phyloP scores from a whole-genome alignment of 2,888 invertebrate genomes.

The Perithous albicinctus region DNA sequence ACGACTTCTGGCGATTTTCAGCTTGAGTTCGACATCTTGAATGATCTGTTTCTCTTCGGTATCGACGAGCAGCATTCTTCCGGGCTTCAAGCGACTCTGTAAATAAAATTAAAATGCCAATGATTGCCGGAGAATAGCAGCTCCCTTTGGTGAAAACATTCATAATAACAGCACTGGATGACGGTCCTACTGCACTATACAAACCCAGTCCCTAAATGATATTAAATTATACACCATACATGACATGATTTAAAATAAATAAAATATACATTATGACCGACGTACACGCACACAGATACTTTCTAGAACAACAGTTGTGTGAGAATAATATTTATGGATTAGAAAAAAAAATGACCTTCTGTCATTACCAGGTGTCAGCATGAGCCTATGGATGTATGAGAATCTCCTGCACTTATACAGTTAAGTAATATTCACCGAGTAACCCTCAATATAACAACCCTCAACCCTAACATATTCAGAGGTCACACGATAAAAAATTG shows the following conservation, averaged over 20 bases:
- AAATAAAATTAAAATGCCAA: conserved; percentile 80
- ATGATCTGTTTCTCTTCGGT: conserved; percentile 95
- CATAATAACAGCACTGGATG: conserved; percentile 80
- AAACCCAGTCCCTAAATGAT: conserved; percentile 82
- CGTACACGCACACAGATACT: conserved; percentile 61
- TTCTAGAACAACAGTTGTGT: conserved; percentile 71
- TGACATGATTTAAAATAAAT: conserved; percentile 81
- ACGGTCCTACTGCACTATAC: conserved; percentile 82
- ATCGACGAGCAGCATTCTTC: conserved; percentile 98
- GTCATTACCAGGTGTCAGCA: conserved; percentile 66
- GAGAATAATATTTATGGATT: conserved; percentile 64
- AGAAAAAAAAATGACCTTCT: conserved; percentile 70
- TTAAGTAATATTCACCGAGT: conserved; percentile 23
- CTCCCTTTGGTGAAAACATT: conserved; percentile 73
- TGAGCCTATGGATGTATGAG: conserved; percentile 45
- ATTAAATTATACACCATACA: conserved; percentile 79
- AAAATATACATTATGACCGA: conserved; percentile 79
- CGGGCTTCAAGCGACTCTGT: conserved; percentile 98
- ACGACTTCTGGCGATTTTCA: conserved; percentile 93
- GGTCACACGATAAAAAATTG: too few relatives aligned
- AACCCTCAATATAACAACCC: conserved; percentile 25
- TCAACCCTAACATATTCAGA: conserved; percentile 37
- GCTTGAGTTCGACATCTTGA: conserved; percentile 96
- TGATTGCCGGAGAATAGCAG: conserved; percentile 75
- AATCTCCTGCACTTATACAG: conserved; percentile 38